These are phyloP conservation scores for Drosophila erecta DNA, from an alignment of 1,140 invertebrate genomes.

Conservation along the genomic window DNA sequence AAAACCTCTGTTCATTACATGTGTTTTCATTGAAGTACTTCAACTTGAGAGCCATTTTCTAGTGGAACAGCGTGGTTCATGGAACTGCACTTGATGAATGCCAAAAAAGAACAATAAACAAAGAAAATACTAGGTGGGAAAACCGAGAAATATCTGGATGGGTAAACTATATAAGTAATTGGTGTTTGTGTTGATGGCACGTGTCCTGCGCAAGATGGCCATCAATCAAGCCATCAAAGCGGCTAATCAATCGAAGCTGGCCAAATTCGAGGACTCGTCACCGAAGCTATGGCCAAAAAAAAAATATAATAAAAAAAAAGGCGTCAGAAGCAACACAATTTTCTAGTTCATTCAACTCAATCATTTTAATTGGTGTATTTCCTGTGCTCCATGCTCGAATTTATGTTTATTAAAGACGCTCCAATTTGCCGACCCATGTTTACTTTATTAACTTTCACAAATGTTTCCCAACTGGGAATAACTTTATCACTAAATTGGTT, in stretches of 20 bases:
- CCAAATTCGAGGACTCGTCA: background rate
- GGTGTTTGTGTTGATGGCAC: conserved; percentile 23
- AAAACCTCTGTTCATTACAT: no score
- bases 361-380: conserved; percentile 10
- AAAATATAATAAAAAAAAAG: background rate
- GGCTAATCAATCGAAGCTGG: conserved; percentile 43
- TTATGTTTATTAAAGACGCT: background rate
- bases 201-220: conserved; percentile 16
- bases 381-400: background rate
- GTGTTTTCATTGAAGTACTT: no score
- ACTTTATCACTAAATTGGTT: conserved; percentile 38
- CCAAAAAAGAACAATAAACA: background rate
- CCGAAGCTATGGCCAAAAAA: background rate
- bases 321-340: conserved; percentile 1
- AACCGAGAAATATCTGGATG: background rate
- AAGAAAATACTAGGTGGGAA: background rate
- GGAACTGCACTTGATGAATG: background rate
- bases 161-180: conserved; percentile 13
- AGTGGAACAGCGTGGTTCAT: no score
- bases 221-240: conserved; percentile 48
- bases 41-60: no score
- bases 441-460: background rate
- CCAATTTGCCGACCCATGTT: background rate
- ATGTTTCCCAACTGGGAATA: conserved; percentile 10
- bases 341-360: conserved; percentile 27